phyloP scores from a whole-genome alignment of 1,140 invertebrate species.

The Holotrichia oblita region DNA sequence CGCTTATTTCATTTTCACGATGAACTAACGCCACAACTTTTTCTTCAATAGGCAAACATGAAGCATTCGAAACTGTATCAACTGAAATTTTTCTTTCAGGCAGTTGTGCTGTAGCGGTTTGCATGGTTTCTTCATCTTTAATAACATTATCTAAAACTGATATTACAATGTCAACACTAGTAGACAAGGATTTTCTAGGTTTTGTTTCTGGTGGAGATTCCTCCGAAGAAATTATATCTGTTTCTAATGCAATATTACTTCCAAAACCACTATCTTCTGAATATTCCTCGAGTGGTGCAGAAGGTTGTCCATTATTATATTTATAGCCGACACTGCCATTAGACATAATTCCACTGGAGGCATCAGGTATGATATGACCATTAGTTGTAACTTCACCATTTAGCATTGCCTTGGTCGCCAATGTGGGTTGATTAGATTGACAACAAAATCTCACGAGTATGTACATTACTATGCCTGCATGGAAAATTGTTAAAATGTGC shows the following conservation, averaged over 20 bases:
- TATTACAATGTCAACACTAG: conserved; percentile 36
- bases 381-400: not conserved
- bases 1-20: conserved; percentile 46
- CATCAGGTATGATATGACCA: not conserved
- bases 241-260: not conserved
- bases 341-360: not conserved
- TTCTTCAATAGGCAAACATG: conserved; percentile 42
- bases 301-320: not conserved
- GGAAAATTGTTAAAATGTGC: conserved; percentile 29
- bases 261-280: conserved; percentile 6
- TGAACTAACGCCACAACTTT: conserved; percentile 52
- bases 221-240: not conserved
- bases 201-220: not conserved
- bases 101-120: not conserved
- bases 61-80: conserved; percentile 39
- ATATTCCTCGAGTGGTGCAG: not conserved
- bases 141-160: conserved; percentile 42
- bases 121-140: conserved; percentile 1
- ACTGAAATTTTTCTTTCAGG: conserved; percentile 35
- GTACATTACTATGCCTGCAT: conserved; percentile 11
- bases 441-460: conserved; percentile 22
- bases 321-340: not conserved
- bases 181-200: conserved; percentile 2
- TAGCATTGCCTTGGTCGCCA: not conserved
- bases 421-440: not conserved